Evolutionary conservation across 2,113 vertebrate species (phyloP), one percentile per base, ranked within the genome.

Genomic region (Galemys pyrenaicus): DNA sequence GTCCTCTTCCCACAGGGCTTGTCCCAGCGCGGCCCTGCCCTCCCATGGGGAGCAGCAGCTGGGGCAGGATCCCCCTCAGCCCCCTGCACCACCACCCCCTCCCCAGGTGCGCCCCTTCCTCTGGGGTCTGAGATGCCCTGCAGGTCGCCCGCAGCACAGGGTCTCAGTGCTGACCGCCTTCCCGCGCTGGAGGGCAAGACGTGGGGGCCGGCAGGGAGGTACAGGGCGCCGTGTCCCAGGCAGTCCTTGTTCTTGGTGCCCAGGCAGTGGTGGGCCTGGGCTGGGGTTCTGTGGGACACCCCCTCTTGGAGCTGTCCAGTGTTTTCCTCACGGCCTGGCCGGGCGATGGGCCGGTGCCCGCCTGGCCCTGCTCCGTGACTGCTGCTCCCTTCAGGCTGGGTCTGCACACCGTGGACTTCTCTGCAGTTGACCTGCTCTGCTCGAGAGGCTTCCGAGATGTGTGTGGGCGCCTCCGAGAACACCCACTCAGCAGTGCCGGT

Each of bases 381-480:
- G 49, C 2, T 2, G 0, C 9, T 24, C 10, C 19, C 49, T 16
- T 9, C 6, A 1, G 1, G 8, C n/a, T 2, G 2, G 6, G 19
- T 32, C 2, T 4, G 39, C 30, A 28, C 30, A 3, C 39, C 1
- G 1, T 10, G 17, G 0, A 30, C 39, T 17, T 41, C 7, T 0
- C 15, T 10, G 32, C 13, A n/a, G 49, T 39, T 32, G 46, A 9
- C 28, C 41, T 2, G 17, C 12, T 17, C 24, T 37, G 73, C 22
- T 15, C 35, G n/a, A 19, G 51, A 37, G 2, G 1, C 35, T 54
- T 9, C 4, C 19, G 37, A n/a, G 15, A 15, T 17, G 17, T 13
- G 20, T 49, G 5, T 44, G 44, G 44, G 9, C n/a, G n/a, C n/a
- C n/a, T n/a, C n/a, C n/a, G n/a, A n/a, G n/a, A n/a, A n/a, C 44